These are phyloP conservation scores for Tokudaia muenninki DNA, from an alignment of 2,797 vertebrate species.

Conservation along the genomic window DNA sequence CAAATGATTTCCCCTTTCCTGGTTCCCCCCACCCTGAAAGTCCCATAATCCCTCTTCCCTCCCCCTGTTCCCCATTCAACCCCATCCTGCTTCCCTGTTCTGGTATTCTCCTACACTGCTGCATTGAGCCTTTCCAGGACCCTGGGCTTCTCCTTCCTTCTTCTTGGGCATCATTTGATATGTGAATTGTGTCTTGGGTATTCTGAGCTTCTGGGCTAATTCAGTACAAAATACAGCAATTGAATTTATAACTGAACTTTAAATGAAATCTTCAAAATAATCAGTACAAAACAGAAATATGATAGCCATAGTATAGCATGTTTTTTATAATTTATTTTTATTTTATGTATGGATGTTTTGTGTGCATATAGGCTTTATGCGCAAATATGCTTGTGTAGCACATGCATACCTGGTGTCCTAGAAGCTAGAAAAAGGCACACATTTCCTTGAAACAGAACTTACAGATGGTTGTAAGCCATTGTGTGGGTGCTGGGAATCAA, in stretches of 20 bases:
- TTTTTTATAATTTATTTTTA: background rate
- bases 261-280: constrained; percentile 22
- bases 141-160: no score
- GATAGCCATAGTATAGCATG: background rate
- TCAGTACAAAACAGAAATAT: background rate
- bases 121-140: no score
- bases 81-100: no score
- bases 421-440: background rate
- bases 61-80: no score
- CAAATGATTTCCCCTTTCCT: no score
- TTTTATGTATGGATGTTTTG: background rate
- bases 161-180: no score
- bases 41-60: no score
- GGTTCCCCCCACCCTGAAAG: no score
- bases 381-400: background rate
- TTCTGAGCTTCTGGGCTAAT: background rate
- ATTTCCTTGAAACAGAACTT: background rate
- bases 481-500: no score
- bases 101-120: no score
- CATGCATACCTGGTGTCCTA: background rate
- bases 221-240: background rate
- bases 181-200: no score
- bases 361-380: background rate
- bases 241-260: background rate
- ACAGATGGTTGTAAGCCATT: background rate